These are phyloP conservation scores for Chaenodraco wilsoni DNA, from an alignment of 2,797 vertebrate genomes.

Conservation along the genomic window DNA sequence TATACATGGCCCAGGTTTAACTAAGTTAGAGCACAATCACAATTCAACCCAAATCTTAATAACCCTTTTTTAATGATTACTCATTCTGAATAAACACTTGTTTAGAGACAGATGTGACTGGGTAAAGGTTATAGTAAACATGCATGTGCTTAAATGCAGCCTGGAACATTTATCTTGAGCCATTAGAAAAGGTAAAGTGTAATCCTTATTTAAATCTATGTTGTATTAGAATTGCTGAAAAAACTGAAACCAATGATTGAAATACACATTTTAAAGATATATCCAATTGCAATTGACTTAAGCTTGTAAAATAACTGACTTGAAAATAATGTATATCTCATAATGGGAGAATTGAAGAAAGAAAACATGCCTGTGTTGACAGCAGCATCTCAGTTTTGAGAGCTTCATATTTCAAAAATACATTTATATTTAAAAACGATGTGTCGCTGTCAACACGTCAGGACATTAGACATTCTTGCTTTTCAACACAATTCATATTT, in stretches of 20 bases:
- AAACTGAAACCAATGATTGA: neutral
- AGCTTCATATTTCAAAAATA: neutral
- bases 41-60: neutral
- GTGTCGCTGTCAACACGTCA: neutral
- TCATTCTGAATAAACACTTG: neutral
- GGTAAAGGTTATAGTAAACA: neutral
- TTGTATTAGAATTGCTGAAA: too few relatives aligned
- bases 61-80: neutral
- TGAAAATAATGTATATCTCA: neutral
- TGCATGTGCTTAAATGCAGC: conserved; percentile 1
- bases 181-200: neutral
- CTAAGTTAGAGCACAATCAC: neutral
- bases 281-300: neutral
- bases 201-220: too few relatives aligned
- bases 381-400: conserved; percentile 28
- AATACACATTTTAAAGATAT: neutral
- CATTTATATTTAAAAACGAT: conserved; percentile 7
- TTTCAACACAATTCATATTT: conserved; percentile 15
- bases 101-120: too few relatives aligned
- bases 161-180: neutral
- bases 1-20: neutral
- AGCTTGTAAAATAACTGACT: neutral
- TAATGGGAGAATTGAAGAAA: conserved; percentile 7
- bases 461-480: neutral
- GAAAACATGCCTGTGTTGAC: conserved; percentile 28